These are phyloP conservation scores for Xylocampa areola DNA, from an alignment of 2,888 invertebrate genomes.

Conservation along the genomic window DNA sequence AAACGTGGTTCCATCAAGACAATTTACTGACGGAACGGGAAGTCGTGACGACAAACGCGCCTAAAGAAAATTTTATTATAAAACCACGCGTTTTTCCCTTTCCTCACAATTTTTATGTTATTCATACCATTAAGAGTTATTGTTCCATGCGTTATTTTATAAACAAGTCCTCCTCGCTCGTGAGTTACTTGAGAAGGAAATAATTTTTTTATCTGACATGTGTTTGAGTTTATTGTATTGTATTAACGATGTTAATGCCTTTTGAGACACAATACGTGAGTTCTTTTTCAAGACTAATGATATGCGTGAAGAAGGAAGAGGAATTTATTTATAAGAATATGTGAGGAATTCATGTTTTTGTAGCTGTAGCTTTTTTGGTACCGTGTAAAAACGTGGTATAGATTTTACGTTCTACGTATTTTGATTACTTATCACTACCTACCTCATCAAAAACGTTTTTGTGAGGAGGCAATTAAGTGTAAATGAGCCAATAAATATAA, in stretches of 20 bases:
- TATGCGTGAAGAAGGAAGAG: slow-evolving; percentile 20
- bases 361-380: background rate
- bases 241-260: slow-evolving; percentile 40
- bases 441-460: too few species aligned
- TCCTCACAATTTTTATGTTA: slow-evolving; percentile 64
- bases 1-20: slow-evolving; percentile 69
- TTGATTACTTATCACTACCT: too few species aligned
- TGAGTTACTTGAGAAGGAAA: slow-evolving; percentile 50
- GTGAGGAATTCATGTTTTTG: background rate
- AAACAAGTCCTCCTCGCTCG: slow-evolving; percentile 55
- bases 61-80: slow-evolving; percentile 68
- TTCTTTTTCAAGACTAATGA: slow-evolving; percentile 36
- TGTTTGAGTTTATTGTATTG: slow-evolving; percentile 28
- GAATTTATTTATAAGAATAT: background rate
- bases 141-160: slow-evolving; percentile 61
- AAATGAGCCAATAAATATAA: too few species aligned
- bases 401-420: too few species aligned
- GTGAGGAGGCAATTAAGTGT: too few species aligned
- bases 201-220: slow-evolving; percentile 39
- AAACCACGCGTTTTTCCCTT: slow-evolving; percentile 57
- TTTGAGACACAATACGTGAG: slow-evolving; percentile 20
- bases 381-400: too few species aligned
- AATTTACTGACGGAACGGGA: slow-evolving; percentile 67
- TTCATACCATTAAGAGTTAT: slow-evolving; percentile 68
- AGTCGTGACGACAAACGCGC: slow-evolving; percentile 64